Conservation (phyloP, 2,113 vertebrate genomes). For the Bothrops jararaca region DNA sequence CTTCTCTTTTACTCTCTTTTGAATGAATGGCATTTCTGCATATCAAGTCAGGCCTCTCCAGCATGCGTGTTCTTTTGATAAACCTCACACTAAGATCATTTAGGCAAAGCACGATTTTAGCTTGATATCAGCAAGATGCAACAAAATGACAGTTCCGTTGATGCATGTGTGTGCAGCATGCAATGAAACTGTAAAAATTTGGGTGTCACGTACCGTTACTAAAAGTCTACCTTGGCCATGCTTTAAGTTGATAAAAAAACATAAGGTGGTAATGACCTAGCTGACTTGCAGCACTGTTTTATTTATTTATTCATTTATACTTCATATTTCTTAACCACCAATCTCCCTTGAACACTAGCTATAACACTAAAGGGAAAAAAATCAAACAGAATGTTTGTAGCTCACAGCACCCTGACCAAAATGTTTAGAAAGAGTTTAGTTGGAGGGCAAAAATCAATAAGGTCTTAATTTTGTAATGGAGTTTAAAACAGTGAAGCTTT, state of each 20-base stretch:
- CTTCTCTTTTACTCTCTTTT: constrained; percentile 15
- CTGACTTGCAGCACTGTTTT: neutral
- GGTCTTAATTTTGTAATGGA: neutral
- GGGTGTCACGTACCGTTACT: neutral
- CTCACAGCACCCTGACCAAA: neutral
- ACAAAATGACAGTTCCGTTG: constrained; percentile 33
- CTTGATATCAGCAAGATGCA: constrained; percentile 7
- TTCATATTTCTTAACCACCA: neutral
- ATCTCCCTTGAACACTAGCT: neutral
- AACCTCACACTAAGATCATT: constrained; percentile 22
- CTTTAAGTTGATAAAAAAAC: neutral
- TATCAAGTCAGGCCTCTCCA: constrained; percentile 17
- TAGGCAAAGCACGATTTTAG: neutral
- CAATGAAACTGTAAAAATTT: constrained; percentile 16
- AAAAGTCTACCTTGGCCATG: neutral
- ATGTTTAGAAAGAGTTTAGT: neutral
- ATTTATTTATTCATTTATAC: neutral
- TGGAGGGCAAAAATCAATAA: neutral
- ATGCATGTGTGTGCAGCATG: neutral
- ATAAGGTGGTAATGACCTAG: neutral
- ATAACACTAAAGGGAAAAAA: neutral
- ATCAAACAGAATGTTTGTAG: neutral
- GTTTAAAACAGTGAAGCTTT: neutral
- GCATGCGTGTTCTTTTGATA: constrained; percentile 15
- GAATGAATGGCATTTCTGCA: neutral